These are phyloP conservation scores for Agrilus mali DNA, from an alignment of 2,888 invertebrate genomes.

Conservation along the genomic window DNA sequence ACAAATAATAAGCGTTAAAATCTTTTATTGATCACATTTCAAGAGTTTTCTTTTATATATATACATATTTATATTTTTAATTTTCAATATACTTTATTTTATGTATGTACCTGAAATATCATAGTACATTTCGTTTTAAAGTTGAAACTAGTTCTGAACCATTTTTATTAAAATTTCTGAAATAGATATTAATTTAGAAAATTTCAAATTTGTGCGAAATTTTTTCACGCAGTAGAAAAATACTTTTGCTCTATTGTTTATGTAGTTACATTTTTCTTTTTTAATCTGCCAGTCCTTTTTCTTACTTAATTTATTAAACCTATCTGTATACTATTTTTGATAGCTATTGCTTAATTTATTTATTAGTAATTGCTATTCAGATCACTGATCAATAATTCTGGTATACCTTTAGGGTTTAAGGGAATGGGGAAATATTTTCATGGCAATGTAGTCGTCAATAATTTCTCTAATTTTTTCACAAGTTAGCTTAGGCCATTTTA, in stretches of 20 bases:
- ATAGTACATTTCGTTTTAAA: no score
- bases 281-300: background rate
- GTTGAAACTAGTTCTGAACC: background rate
- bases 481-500: constrained; percentile 49
- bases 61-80: no score
- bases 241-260: background rate
- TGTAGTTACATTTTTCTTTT: background rate
- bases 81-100: no score
- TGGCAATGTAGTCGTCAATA: constrained; percentile 64
- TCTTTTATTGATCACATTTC: no score
- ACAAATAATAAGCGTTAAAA: background rate
- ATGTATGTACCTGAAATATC: no score
- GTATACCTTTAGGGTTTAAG: constrained; percentile 28
- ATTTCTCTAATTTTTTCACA: constrained; percentile 39
- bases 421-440: constrained; percentile 73
- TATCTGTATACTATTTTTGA: background rate
- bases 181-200: background rate
- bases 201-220: no score
- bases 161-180: background rate
- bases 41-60: no score
- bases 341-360: background rate
- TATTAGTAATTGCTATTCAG: constrained; percentile 6
- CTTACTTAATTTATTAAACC: background rate
- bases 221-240: no score
- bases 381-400: background rate